Conservation (phyloP, 2,113 vertebrate genomes). For the Chloroceryle aenea region DNA sequence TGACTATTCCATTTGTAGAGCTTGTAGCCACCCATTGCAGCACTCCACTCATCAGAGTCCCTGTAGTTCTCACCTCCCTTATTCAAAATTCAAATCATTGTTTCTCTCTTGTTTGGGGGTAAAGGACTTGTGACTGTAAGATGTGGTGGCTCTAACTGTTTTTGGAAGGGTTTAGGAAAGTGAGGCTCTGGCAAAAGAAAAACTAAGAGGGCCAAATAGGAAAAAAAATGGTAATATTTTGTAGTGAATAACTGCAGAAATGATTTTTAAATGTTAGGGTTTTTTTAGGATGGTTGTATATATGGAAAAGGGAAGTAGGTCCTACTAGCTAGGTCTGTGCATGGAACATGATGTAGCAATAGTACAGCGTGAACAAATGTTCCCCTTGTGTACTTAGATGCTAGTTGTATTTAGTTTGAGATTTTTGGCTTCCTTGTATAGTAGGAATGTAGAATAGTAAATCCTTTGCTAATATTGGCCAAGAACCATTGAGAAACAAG, state of each 20-base stretch:
- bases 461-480: background rate
- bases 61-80: background rate
- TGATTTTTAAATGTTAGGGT: background rate
- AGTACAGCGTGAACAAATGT: background rate
- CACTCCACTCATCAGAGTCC: background rate
- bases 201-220: background rate
- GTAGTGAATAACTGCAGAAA: background rate
- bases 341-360: background rate
- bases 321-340: background rate
- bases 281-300: background rate
- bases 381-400: background rate
- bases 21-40: too few species aligned
- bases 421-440: background rate
- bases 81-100: background rate
- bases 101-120: background rate
- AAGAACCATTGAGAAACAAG: background rate
- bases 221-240: background rate
- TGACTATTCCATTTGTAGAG: too few species aligned
- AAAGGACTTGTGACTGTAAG: background rate
- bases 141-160: background rate
- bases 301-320: background rate
- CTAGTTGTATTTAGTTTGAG: background rate
- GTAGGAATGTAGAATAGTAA: background rate
- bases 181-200: background rate
- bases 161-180: background rate